Conservation (phyloP, 2,797 vertebrate genomes). For the Eleutherodactylus coqui region DNA sequence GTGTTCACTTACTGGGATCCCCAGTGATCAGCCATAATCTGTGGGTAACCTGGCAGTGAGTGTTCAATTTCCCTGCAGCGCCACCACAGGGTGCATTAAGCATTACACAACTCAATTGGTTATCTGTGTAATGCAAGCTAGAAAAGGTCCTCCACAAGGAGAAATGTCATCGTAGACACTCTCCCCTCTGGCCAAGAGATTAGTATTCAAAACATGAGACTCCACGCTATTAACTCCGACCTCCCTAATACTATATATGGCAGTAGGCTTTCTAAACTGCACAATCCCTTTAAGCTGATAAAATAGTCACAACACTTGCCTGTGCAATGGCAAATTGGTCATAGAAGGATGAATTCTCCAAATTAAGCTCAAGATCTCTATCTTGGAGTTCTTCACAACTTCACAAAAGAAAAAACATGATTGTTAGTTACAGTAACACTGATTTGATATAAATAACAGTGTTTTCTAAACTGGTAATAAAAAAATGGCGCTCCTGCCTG, state of each 20-base stretch:
- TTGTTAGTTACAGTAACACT: neutral
- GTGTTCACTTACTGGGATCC: neutral
- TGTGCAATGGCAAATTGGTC: constrained; percentile 95
- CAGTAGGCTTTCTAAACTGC: neutral
- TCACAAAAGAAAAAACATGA: neutral
- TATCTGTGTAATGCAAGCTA: neutral
- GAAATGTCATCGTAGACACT: neutral
- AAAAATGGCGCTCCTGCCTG: neutral
- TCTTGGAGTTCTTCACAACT: constrained; percentile 95
- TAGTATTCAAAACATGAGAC: neutral
- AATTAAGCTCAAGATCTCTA: constrained; percentile 87
- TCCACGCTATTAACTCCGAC: neutral
- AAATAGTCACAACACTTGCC: constrained; percentile 74
- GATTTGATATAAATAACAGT: neutral
- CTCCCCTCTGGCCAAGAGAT: neutral
- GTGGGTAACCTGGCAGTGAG: neutral
- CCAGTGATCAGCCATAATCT: neutral
- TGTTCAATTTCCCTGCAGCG: neutral
- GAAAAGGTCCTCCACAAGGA: neutral
- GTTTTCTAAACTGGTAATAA: too few relatives aligned
- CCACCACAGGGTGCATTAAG: neutral
- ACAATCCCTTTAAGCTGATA: neutral
- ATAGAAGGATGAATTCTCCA: constrained; percentile 94
- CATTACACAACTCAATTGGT: neutral
- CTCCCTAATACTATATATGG: neutral